Evolutionary conservation across 2,888 invertebrate species (phyloP).

Genomic region (Amblyjoppa proteus): DNA sequence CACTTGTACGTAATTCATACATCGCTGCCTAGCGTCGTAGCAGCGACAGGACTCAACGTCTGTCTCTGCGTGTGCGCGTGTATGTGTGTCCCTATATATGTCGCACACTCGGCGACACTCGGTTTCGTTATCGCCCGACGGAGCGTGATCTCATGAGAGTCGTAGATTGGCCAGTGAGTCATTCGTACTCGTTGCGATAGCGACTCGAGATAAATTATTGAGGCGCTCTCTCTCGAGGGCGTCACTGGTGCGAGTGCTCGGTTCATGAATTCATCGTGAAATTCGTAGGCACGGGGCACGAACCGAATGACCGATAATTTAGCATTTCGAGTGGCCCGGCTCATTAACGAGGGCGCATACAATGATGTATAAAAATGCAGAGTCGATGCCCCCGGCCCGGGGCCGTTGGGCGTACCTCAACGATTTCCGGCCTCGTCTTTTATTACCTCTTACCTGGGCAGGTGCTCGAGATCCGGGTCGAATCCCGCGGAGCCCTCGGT

Average conservation of each 20-base stretch:
- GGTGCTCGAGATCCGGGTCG: conserved; percentile 44
- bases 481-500: conserved; percentile 5
- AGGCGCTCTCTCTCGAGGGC: conserved; percentile 16
- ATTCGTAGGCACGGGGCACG: not conserved
- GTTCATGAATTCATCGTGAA: conserved; percentile 28
- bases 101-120: not conserved
- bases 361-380: conserved; percentile 32
- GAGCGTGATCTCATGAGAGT: conserved; percentile 46
- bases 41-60: not conserved
- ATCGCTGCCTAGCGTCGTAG: not conserved
- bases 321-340: not conserved
- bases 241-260: conserved; percentile 5
- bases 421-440: conserved; percentile 18
- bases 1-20: not conserved
- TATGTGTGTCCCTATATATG: not conserved
- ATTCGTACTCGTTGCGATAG: conserved; percentile 38
- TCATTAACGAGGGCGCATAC: conserved; percentile 28
- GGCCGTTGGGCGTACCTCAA: not conserved
- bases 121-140: conserved; percentile 37
- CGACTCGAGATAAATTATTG: conserved; percentile 49
- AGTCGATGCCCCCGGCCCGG: not conserved
- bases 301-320: conserved; percentile 39
- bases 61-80: no score
- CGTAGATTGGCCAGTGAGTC: conserved; percentile 52
- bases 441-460: conserved; percentile 25